Evolutionary conservation across 2,113 vertebrate genomes (phyloP).

Genomic region (Castor canadensis): DNA sequence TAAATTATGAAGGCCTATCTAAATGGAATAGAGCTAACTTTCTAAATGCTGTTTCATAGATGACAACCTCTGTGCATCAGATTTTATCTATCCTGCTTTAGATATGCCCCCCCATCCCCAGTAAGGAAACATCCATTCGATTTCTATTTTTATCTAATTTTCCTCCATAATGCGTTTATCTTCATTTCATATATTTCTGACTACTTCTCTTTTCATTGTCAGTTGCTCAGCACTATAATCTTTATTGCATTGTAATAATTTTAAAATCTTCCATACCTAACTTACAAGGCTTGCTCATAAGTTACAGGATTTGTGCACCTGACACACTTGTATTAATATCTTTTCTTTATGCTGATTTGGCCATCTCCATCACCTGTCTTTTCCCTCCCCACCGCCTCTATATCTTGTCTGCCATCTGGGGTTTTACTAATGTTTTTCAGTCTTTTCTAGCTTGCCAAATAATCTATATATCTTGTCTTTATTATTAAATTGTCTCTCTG

Average conservation of each 20-base stretch:
- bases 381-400: not conserved
- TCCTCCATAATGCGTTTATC: constrained; percentile 14
- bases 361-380: constrained; percentile 49
- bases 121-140: not conserved
- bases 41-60: not conserved
- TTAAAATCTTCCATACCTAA: constrained; percentile 40
- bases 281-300: not conserved
- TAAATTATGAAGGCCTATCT: constrained; percentile 39
- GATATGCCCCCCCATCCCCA: not conserved
- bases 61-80: not conserved
- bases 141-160: constrained; percentile 45
- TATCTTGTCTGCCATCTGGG: constrained; percentile 56
- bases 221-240: constrained; percentile 21
- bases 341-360: constrained; percentile 41
- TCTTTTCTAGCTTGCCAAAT: constrained; percentile 12
- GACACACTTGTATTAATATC: constrained; percentile 22
- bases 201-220: constrained; percentile 31
- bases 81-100: constrained; percentile 42
- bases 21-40: not conserved
- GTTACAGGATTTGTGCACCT: constrained; percentile 32
- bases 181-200: constrained; percentile 48
- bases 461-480: constrained; percentile 33
- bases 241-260: constrained; percentile 57
- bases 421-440: constrained; percentile 43
- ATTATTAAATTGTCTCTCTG: not conserved